Conservation (phyloP, 1,140 invertebrate species). For the Zaprionus africanus region DNA sequence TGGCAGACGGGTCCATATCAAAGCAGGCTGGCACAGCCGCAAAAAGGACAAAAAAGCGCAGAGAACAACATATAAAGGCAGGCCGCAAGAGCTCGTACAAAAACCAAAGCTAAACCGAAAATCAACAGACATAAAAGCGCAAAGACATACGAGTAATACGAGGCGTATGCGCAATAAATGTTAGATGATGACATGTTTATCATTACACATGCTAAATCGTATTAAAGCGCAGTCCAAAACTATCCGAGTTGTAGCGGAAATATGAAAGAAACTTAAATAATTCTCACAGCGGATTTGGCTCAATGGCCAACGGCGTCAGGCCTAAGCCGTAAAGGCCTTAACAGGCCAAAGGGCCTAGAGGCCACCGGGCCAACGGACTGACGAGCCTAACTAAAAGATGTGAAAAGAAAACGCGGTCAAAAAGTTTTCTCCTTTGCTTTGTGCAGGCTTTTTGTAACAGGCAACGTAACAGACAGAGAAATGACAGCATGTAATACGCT, state of each 20-base stretch:
- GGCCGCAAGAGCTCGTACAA: not conserved
- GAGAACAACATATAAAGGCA: not conserved
- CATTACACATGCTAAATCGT: constrained; percentile 2
- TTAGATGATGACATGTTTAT: constrained; percentile 7
- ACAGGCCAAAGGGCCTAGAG: constrained; percentile 43
- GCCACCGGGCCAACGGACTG: constrained; percentile 3
- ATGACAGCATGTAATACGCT: constrained; percentile 43
- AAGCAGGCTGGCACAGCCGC: not conserved
- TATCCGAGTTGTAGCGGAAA: constrained; percentile 2
- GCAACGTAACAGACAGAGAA: constrained; percentile 35
- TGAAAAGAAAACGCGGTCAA: constrained; percentile 15
- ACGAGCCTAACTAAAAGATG: constrained; percentile 15
- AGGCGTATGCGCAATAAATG: constrained; percentile 23
- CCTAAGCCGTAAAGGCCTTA: constrained; percentile 56
- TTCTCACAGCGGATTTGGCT: constrained; percentile 22
- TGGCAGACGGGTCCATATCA: constrained; percentile 12
- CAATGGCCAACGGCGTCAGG: constrained; percentile 17
- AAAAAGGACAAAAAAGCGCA: constrained; percentile 5
- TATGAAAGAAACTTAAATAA: not conserved
- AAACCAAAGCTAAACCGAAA: constrained; percentile 4
- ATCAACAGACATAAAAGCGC: constrained; percentile 14
- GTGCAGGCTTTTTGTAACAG: constrained; percentile 19
- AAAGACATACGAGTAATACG: not conserved
- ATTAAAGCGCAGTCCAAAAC: constrained; percentile 17
- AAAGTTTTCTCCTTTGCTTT: constrained; percentile 27